These are phyloP conservation scores for Indicator maculatus DNA, from an alignment of 2,113 vertebrate genomes.

Conservation along the genomic window DNA sequence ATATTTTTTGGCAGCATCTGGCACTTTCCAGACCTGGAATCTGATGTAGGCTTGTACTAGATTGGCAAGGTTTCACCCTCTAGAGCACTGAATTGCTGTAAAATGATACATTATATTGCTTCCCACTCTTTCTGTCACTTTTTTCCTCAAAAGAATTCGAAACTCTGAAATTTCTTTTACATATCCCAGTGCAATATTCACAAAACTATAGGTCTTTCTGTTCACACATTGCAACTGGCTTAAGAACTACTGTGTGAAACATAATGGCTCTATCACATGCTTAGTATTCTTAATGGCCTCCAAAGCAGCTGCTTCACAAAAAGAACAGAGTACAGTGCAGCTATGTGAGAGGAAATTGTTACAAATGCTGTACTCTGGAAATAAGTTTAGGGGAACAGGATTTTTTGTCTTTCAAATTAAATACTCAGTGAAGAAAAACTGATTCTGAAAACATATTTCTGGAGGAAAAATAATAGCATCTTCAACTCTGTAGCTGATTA, in stretches of 20 bases:
- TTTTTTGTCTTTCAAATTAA: neutral
- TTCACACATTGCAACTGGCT: slow-evolving; percentile 1
- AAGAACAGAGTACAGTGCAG: neutral
- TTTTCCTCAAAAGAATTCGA: slow-evolving; percentile 55
- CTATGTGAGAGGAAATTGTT: neutral
- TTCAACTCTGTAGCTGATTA: neutral
- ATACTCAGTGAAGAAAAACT: neutral
- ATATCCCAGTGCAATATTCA: neutral
- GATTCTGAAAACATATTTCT: neutral
- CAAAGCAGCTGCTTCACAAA: neutral
- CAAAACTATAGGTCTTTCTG: neutral
- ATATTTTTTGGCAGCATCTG: slow-evolving; percentile 72
- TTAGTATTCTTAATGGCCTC: neutral
- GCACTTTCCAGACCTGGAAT: slow-evolving; percentile 71
- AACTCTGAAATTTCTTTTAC: slow-evolving; percentile 37
- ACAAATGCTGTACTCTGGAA: slow-evolving; percentile 24
- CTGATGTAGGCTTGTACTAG: slow-evolving; percentile 74
- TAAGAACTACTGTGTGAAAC: neutral
- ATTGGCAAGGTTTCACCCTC: slow-evolving; percentile 67
- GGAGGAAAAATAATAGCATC: slow-evolving; percentile 10
- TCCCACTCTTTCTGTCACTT: slow-evolving; percentile 51
- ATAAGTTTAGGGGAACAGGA: neutral
- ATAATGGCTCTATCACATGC: neutral
- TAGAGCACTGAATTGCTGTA: slow-evolving; percentile 65
- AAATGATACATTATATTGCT: slow-evolving; percentile 72